Evolutionary conservation across 1,140 invertebrate genomes (phyloP).

Genomic region (Caerostris darwini): DNA sequence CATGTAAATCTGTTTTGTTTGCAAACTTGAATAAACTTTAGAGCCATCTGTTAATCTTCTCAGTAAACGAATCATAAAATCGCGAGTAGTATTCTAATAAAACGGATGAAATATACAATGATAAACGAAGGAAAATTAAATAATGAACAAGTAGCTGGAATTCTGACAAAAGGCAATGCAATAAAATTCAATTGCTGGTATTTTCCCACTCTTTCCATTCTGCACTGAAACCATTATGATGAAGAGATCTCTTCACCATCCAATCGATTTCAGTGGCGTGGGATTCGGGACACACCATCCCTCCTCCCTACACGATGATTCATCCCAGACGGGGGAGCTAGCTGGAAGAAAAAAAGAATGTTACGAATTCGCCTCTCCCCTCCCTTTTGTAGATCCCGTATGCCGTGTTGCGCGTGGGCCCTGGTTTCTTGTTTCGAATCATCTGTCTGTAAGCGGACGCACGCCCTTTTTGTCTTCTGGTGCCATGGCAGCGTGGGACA

Average conservation of each 20-base stretch:
- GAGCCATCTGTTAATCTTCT: no score
- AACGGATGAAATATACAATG: no score
- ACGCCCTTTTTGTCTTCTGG: neutral
- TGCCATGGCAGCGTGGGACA: neutral
- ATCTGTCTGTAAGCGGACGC: neutral
- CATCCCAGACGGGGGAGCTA: neutral
- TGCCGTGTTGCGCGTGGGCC: neutral
- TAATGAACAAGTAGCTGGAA: no score
- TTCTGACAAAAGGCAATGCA: no score
- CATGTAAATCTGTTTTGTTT: no score
- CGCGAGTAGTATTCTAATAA: no score
- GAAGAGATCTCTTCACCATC: neutral
- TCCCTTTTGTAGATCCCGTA: neutral
- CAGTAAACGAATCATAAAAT: no score
- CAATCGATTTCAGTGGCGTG: neutral
- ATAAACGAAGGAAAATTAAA: no score
- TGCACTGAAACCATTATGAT: neutral
- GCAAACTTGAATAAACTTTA: no score
- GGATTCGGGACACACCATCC: neutral
- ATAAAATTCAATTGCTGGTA: neutral
- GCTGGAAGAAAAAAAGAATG: neutral
- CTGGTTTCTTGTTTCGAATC: neutral
- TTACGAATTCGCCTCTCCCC: neutral
- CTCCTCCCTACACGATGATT: neutral
- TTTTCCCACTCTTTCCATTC: neutral